Evolutionary conservation across 2,113 vertebrate genomes (phyloP).

Genomic region (Pyxicephalus adspersus): DNA sequence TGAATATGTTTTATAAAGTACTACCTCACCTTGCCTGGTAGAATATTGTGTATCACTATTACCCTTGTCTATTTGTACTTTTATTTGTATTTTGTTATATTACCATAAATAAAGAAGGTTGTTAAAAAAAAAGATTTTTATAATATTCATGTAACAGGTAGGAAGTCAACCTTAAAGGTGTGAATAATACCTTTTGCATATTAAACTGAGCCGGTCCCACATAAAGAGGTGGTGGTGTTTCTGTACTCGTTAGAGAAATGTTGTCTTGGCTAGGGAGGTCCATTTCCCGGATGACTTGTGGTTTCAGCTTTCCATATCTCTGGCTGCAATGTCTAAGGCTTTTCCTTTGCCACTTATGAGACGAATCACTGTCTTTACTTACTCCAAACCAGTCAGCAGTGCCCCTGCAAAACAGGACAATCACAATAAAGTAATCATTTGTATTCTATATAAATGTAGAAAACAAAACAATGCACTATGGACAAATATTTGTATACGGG

Average conservation of each 20-base stretch:
- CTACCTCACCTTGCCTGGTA: too few species aligned
- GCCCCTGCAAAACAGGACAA: constrained; percentile 77
- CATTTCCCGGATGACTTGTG: constrained; percentile 94
- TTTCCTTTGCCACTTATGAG: constrained; percentile 97
- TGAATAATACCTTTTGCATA: constrained; percentile 88
- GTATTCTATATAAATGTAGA: too few species aligned
- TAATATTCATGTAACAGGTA: neutral
- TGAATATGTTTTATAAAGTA: too few species aligned
- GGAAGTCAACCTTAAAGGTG: neutral
- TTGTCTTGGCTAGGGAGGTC: constrained; percentile 97
- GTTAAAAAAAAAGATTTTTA: too few species aligned
- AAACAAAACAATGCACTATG: too few species aligned
- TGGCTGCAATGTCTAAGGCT: constrained; percentile 96
- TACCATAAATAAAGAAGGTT: too few species aligned
- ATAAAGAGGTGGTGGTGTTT: constrained; percentile 93
- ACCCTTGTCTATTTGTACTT: too few species aligned
- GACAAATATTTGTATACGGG: too few species aligned
- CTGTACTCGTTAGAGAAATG: constrained; percentile 92
- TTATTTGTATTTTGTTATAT: too few species aligned
- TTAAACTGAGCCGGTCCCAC: constrained; percentile 89
- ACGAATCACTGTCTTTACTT: constrained; percentile 91
- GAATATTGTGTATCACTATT: too few species aligned
- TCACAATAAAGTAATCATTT: neutral
- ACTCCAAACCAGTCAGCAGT: constrained; percentile 98
- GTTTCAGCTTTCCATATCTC: constrained; percentile 94